Evolutionary conservation across 2,113 vertebrate species (phyloP).

Genomic region (Trogon surrucura): DNA sequence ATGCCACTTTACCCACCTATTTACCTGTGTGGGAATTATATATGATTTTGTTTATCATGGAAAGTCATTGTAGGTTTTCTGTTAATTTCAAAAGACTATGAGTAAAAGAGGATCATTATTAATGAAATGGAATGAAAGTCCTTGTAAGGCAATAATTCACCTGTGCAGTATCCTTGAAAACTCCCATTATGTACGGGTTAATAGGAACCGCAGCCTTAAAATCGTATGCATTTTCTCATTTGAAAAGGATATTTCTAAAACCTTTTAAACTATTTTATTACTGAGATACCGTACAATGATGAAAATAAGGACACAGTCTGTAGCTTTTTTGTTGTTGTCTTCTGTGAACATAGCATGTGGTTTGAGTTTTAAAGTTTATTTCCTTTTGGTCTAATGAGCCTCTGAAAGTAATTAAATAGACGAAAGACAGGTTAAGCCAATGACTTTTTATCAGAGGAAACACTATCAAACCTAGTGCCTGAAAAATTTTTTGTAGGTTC

Average conservation of each 20-base stretch:
- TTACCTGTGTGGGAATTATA: not conserved
- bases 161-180: conserved; percentile 5
- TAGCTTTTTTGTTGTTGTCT: not conserved
- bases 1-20: not conserved
- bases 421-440: conserved; percentile 56
- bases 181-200: not conserved
- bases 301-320: not conserved
- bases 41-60: not conserved
- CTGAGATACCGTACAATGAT: not conserved
- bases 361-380: conserved; percentile 74
- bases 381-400: conserved; percentile 64
- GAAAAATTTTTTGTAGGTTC: not conserved
- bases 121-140: not conserved
- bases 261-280: conserved; percentile 16
- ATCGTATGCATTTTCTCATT: conserved; percentile 13
- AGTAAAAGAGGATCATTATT: not conserved
- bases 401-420: conserved; percentile 71
- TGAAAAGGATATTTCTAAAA: conserved; percentile 27
- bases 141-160: not conserved
- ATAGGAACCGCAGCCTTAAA: conserved; percentile 1
- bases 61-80: not conserved
- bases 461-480: not conserved
- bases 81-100: not conserved
- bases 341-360: conserved; percentile 62
- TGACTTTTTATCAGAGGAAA: conserved; percentile 64